Base-by-base conservation (phyloP, 2,797 vertebrate species). In the Otolemur crassicaudatus region DNA sequence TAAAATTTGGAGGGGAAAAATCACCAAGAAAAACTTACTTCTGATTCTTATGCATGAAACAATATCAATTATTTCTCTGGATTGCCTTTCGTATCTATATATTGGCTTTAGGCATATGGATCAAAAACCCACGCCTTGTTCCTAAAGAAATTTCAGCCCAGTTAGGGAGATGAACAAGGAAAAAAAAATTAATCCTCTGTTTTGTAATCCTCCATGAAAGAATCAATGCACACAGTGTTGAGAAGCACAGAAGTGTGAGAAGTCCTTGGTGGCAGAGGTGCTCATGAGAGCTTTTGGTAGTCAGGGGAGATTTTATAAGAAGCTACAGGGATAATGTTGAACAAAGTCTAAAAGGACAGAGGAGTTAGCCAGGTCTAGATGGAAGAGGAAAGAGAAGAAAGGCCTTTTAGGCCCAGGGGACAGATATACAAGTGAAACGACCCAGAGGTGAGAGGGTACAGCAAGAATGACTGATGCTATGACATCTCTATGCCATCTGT, bases 391-490 rank as follows among this genome's bases (percentile, higher is more conserved):
- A 49, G 4, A 34, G 37, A 60, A 69, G 53, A 25, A 61, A 61
- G 20, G 27, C 22, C 17, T 88, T 25, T 11, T n/a, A 20, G 46
- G 37, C 34, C 34, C 12, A 49, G 27, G 40, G 2, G 4, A 7
- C 43, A 80, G 25, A 31, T 12, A 29, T 49, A 2, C 13, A 0
- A 11, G 23, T 67, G 43, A 70, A 61, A 12, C 46, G 67, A 4
- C 60, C 10, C 31, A n/a, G 56, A 76, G 27, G 2, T 3, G 12
- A 81, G 53, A 79, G 27, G 8, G 37, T 20, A 17, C 46, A 29
- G 37, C 0, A 10, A 72, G 31, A 13, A 0, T 22, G 63, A 7
- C 0, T 46, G 25, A 12, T 22, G 29, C 40, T 31, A 5, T 9
- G 3, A 7, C 19, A 22, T 72, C 82, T 87, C 1, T 8, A 27